A percentile compares a stretch with the other conserved stretches of the same genome.
phyloP scores from a whole-genome alignment of 1,140 invertebrate genomes.

The Oryctes rhinoceros region DNA sequence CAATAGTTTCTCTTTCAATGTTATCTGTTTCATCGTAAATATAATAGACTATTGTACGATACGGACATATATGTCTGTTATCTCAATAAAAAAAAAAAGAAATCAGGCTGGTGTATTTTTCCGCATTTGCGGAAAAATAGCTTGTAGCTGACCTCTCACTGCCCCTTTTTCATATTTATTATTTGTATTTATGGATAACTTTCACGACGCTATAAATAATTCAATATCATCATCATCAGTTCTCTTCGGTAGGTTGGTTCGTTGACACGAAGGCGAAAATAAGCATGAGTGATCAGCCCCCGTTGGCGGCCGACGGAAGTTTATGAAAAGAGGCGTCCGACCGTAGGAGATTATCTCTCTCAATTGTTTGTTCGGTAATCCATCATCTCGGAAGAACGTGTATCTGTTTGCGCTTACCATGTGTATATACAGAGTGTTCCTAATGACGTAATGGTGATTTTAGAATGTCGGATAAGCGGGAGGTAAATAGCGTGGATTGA shows the following conservation, averaged over 20 bases:
- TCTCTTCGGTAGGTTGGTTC: not conserved
- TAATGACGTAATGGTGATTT: not conserved
- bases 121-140: not conserved
- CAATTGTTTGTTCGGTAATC: conserved; percentile 40
- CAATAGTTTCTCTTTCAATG: too few relatives aligned
- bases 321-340: conserved; percentile 40
- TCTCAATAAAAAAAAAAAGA: too few relatives aligned
- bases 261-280: conserved; percentile 28
- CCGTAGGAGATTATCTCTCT: conserved; percentile 33
- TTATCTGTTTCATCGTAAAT: too few relatives aligned
- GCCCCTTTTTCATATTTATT: conserved; percentile 6
- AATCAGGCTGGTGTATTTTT: too few relatives aligned
- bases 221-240: conserved; percentile 22
- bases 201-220: conserved; percentile 20
- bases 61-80: too few relatives aligned
- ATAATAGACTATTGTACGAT: too few relatives aligned
- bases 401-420: conserved; percentile 12
- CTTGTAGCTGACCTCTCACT: not conserved
- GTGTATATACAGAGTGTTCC: conserved; percentile 12
- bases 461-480: not conserved
- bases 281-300: conserved; percentile 32
- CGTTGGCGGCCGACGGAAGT: conserved; percentile 8
- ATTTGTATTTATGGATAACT: conserved; percentile 11
- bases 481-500: conserved; percentile 14
- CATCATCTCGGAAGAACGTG: conserved; percentile 30